Evolutionary conservation across 2,113 vertebrate species (phyloP), one percentile per base, ranked within the genome.

Genomic region (Ceyx melanurus): DNA sequence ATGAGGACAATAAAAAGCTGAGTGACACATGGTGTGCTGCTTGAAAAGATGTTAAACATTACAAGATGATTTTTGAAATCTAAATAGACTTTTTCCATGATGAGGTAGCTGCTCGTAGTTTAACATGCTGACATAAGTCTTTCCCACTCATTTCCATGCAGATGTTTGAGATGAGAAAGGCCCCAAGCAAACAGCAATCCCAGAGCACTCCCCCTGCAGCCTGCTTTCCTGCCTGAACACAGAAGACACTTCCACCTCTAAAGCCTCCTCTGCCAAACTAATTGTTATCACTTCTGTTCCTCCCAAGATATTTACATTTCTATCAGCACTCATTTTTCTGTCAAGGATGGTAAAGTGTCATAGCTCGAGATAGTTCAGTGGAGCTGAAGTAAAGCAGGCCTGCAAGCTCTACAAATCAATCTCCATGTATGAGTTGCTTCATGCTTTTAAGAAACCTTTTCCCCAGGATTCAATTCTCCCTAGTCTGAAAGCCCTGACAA

Each of bases 391-490:
- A 95, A 96, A 92, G 91, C 83, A 76, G 40, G 64, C 35, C 75
- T 76, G 88, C 74, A 91, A 28, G 53, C 81, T 96, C 88, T 88
- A 94, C 91, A 95, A 96, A 94, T 82, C 95, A 89, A 97, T 95
- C 92, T 92, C 86, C 60, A 35, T 19, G 17, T 53, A 1, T 70
- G 86, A 87, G 83, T 58, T 76, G 57, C 62, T 92, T 67, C 21
- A 26, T 77, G 89, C 81, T 96, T 97, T 97, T 94, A 96, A 92
- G 87, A 96, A 89, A 94, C 84, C 84, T 94, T 89, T 89, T 84
- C 46, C 80, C 70, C 92, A 80, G 88, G 84, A 96, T 94, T 97
- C 95, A 94, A 95, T 96, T 97, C 85, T 95, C 73, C 73, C 82
- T 95, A 85, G 80, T 84, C 62, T 96, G 90, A 96, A 70, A 87